Conservation (phyloP, 2,113 vertebrate species). For the Gallinago media region DNA sequence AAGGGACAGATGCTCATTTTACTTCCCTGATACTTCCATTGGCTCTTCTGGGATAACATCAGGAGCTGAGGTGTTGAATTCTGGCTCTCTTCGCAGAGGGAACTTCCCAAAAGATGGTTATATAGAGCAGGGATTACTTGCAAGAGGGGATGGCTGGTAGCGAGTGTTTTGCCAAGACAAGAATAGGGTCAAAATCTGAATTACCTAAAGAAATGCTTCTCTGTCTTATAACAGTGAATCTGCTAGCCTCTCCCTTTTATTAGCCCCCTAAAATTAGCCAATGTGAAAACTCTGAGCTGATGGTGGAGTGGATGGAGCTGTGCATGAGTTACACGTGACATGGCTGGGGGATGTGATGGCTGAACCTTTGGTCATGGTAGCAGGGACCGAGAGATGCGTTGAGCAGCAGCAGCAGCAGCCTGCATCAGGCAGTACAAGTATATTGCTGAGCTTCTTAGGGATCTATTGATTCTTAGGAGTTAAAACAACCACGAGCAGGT, state of each 20-base stretch:
- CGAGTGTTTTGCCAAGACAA: neutral
- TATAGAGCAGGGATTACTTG: neutral
- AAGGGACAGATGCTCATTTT: neutral
- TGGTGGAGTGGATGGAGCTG: neutral
- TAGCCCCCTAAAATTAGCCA: neutral
- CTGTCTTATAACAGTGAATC: neutral
- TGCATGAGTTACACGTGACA: fast-evolving
- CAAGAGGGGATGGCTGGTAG: neutral
- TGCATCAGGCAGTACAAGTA: fast-evolving
- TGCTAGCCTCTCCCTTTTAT: neutral
- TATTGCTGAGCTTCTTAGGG: neutral
- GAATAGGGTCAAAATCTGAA: neutral
- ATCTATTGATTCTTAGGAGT: neutral
- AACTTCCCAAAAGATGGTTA: neutral
- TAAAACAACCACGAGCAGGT: neutral
- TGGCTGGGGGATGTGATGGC: neutral
- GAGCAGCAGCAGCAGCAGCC: neutral
- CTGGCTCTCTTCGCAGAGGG: neutral
- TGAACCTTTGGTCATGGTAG: fast-evolving
- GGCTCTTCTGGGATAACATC: neutral
- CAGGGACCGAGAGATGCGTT: neutral
- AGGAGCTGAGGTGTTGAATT: neutral
- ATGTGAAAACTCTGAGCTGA: fast-evolving
- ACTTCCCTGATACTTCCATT: neutral
- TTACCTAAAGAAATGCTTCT: neutral